Percentiles rank a stretch among this genome's conserved stretches.
Evolutionary conservation across 2,888 invertebrate species (phyloP).

Genomic region (Amiota mariae): DNA sequence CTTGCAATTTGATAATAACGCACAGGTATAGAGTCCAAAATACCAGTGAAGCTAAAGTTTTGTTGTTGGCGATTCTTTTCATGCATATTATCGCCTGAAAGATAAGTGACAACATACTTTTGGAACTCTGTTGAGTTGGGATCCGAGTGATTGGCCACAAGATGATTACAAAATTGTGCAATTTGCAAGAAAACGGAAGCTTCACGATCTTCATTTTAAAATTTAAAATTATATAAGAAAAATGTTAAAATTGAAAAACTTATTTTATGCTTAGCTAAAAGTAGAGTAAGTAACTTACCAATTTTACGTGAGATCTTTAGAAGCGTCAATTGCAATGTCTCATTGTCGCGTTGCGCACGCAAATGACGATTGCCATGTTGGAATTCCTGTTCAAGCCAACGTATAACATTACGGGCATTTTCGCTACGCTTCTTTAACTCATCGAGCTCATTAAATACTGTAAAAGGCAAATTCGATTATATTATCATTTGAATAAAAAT

Average conservation of each 20-base stretch:
- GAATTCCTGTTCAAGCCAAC: slow-evolving; percentile 93
- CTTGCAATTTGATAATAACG: slow-evolving; percentile 86
- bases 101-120: slow-evolving; percentile 81
- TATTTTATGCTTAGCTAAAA: too few relatives aligned
- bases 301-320: slow-evolving; percentile 86
- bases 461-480: not conserved
- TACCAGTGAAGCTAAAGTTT: slow-evolving; percentile 83
- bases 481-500: not conserved
- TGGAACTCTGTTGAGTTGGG: slow-evolving; percentile 71
- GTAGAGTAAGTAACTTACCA: too few relatives aligned
- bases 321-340: slow-evolving; percentile 82
- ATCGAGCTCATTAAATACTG: slow-evolving; percentile 91
- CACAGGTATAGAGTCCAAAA: slow-evolving; percentile 87
- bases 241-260: not conserved
- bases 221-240: not conserved
- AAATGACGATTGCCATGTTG: slow-evolving; percentile 90
- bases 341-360: slow-evolving; percentile 89
- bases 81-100: slow-evolving; percentile 78
- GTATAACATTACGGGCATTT: slow-evolving; percentile 91
- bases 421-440: slow-evolving; percentile 89
- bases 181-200: slow-evolving; percentile 72
- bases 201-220: slow-evolving; percentile 71
- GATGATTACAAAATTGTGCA: slow-evolving; percentile 73
- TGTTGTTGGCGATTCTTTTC: slow-evolving; percentile 72
- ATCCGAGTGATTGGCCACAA: slow-evolving; percentile 75